Evolutionary conservation across 2,113 vertebrate genomes (phyloP).

Genomic region (Ammodytes marinus): DNA sequence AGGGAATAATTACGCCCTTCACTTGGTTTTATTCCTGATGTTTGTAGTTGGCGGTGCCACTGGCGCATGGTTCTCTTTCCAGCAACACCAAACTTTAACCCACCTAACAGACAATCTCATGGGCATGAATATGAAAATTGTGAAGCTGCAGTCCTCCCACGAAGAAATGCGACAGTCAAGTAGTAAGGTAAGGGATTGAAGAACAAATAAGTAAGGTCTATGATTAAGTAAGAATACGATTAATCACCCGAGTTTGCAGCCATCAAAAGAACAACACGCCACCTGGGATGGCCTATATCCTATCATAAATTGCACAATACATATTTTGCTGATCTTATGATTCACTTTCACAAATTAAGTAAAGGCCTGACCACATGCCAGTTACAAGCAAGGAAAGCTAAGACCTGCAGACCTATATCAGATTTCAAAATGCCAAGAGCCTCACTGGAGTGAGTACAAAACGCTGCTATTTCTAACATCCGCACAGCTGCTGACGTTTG

Average conservation of each 20-base stretch:
- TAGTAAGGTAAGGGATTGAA: conserved; percentile 70
- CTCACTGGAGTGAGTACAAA: conserved; percentile 59
- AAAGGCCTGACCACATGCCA: conserved; percentile 25
- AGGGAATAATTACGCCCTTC: conserved; percentile 38
- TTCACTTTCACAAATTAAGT: not conserved
- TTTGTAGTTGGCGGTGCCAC: conserved; percentile 62
- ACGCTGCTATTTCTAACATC: conserved; percentile 73
- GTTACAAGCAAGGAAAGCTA: conserved; percentile 51
- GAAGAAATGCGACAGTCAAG: conserved; percentile 74
- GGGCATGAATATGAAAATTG: conserved; percentile 81
- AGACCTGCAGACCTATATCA: conserved; percentile 62
- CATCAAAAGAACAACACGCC: not conserved
- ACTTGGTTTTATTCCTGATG: conserved; percentile 67
- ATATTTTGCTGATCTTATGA: not conserved
- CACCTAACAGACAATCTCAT: conserved; percentile 76
- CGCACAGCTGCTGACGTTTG: conserved; percentile 67
- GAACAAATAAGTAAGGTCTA: no score
- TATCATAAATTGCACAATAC: not conserved
- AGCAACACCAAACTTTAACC: conserved; percentile 82
- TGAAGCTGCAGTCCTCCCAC: conserved; percentile 76
- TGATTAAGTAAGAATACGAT: not conserved
- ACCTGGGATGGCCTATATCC: not conserved
- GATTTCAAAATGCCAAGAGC: conserved; percentile 68
- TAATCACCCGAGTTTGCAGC: not conserved
- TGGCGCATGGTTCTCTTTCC: conserved; percentile 78